Evolutionary conservation across 1,140 invertebrate species (phyloP), one percentile per base, ranked within the genome.

Genomic region (Drosophila paulistorum): DNA sequence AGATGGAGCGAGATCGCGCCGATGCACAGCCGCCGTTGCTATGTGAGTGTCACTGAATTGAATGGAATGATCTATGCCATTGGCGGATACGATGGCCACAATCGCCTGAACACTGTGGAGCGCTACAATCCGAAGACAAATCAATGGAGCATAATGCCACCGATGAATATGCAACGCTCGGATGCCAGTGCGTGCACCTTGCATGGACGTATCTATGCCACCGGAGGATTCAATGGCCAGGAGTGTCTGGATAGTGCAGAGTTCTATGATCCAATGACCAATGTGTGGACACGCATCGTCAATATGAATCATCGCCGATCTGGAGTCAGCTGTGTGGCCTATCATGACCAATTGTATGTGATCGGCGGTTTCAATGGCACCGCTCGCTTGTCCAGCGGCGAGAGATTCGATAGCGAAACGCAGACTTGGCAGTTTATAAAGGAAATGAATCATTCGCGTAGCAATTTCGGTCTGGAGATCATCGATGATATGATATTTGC

Each of bases 181-280:
- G 97, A 98, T 86, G 96, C 97, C 0, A 96, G 96, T 79, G 94
- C 94, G 13, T 95, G 94, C 59, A 94, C 94, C 2, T 86, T 95
- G 13, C 93, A 95, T 51, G 94, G 94, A 91, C 92, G 94, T 90
- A 93, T 81, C 61, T 89, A 83, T 74, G 79, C 87, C 6, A 87
- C 89, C 35, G 97, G 96, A 1, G 98, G 98, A 0, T 98, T 98
- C 91, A 97, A 98, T 91, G 97, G 98, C 0, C 95, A 95, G 65
- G 96, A 98, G 79, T 98, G 96, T 83, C 93, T 98, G 92, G 96
- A 96, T 90, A 95, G 96, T 1, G 96, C 95, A 0, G 98, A 98
- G 92, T 94, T 95, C 55, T 99, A 97, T 91, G 96, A 97, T 92
- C 96, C 97, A 0, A 93, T 94, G 10, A 94, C 94, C 0, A 97